Conservation (phyloP, 1,140 invertebrate genomes). For the Bombus waltoni region DNA sequence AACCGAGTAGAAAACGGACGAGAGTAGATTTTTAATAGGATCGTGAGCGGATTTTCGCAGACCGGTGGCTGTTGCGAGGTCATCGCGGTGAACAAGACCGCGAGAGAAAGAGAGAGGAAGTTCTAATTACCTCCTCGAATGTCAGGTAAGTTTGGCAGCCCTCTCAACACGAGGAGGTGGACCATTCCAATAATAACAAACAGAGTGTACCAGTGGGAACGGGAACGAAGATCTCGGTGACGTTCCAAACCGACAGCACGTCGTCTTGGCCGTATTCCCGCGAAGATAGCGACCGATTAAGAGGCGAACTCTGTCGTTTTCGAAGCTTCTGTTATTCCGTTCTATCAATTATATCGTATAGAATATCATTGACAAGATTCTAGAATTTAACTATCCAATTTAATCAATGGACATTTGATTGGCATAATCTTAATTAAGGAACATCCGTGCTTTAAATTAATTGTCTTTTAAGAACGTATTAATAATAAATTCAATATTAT, state of each 20-base stretch:
- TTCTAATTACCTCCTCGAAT: constrained; percentile 68
- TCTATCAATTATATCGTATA: neutral
- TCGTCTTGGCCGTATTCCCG: constrained; percentile 49
- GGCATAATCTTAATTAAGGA: neutral
- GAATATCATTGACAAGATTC: neutral
- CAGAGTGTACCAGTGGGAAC: constrained; percentile 50
- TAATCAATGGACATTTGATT: neutral
- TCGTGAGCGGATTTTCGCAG: constrained; percentile 22
- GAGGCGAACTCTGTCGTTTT: neutral
- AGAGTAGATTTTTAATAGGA: constrained; percentile 50
- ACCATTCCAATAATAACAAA: constrained; percentile 74
- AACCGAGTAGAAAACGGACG: neutral
- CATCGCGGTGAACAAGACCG: neutral
- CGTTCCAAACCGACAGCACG: constrained; percentile 35
- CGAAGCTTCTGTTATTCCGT: neutral
- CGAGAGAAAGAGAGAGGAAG: constrained; percentile 39
- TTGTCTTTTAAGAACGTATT: neutral
- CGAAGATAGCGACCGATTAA: constrained; percentile 40
- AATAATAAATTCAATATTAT: too few relatives aligned
- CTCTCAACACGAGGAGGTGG: constrained; percentile 63
- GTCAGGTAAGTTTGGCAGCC: constrained; percentile 71
- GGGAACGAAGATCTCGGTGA: constrained; percentile 58
- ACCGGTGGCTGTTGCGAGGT: constrained; percentile 21
- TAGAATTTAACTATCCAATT: neutral
- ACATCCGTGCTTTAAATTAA: neutral